Evolutionary conservation across 2,888 invertebrate genomes (phyloP), one percentile per base, ranked within the genome.

Genomic region (Mythimna loreyi): DNA sequence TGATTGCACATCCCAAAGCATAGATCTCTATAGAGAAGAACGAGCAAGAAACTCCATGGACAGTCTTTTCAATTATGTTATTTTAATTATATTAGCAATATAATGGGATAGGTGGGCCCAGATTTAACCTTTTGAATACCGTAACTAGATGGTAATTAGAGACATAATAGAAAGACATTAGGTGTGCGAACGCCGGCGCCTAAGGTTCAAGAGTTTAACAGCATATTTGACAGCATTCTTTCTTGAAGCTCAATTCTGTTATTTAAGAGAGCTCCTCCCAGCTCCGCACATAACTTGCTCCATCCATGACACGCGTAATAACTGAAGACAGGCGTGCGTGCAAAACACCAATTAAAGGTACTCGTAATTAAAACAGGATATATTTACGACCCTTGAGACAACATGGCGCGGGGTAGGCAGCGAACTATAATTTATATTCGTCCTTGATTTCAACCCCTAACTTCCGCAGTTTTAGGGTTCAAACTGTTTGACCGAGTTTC

Each of bases 281-380:
- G 50, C 23, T 70, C 45, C 58, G 58, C 68, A 77, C 28, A 70
- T 75, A 68, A 72, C 67, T 21, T 36, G 36, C 61, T 62, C 19
- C 40, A 72, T 75, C 73, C 78, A 75, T 68, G 78, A 72, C 80
- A 76, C 77, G 78, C 80, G 76, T 79, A 71, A 83, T 75, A 83
- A 76, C 71, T 40, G 75, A 79, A 80, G 81, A 81, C 80, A 36
- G 6, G 58, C 56, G 75, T 90, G 93, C 95, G 94, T 95, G 95
- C 87, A 82, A 86, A 85, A 84, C 78, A 80, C 89, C 91, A 93
- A 93, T 95, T 94, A 94, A 90, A 93, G 89, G 89, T 87, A 83
- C 83, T 85, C 87, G 88, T 93, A 95, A 95, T 95, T 94, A 95
- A 92, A 93, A 93, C 90, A 87, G 91, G 90, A 93, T 94, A 93